Evolutionary conservation across 2,113 vertebrate species (phyloP).

Genomic region (Pardalotus punctatus): DNA sequence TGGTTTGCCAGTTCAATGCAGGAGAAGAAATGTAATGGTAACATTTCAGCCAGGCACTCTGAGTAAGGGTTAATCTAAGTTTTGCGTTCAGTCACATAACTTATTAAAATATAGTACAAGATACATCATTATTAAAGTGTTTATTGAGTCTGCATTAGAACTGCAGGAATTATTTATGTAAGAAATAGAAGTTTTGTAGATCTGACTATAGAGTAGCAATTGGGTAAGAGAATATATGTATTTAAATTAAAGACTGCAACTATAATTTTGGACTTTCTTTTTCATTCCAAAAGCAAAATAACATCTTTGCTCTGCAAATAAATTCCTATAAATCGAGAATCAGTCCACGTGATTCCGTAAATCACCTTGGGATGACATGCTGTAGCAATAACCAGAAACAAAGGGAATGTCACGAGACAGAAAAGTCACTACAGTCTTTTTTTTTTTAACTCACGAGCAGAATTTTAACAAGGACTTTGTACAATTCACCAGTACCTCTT

Average conservation of each 20-base stretch:
- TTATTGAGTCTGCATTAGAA: background rate
- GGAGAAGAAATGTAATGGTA: background rate
- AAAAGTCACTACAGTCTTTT: background rate
- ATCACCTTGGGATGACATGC: background rate
- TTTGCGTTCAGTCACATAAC: background rate
- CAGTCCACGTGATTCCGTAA: background rate
- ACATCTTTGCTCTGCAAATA: background rate
- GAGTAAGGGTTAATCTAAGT: background rate
- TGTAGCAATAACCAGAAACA: constrained; percentile 5
- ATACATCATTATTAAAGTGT: background rate
- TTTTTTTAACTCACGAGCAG: background rate
- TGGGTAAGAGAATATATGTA: background rate
- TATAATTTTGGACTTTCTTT: background rate
- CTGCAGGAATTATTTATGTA: background rate
- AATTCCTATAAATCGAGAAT: constrained; percentile 8
- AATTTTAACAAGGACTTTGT: constrained; percentile 7
- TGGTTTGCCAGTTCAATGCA: background rate
- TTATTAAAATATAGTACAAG: background rate
- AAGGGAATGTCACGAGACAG: background rate
- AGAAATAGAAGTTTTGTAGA: background rate
- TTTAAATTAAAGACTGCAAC: background rate
- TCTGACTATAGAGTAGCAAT: background rate
- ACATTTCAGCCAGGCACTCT: background rate
- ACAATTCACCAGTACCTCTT: background rate
- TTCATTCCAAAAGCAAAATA: background rate